These are phyloP conservation scores for Drosophila tristis DNA, from an alignment of 1,140 invertebrate species.

Conservation along the genomic window DNA sequence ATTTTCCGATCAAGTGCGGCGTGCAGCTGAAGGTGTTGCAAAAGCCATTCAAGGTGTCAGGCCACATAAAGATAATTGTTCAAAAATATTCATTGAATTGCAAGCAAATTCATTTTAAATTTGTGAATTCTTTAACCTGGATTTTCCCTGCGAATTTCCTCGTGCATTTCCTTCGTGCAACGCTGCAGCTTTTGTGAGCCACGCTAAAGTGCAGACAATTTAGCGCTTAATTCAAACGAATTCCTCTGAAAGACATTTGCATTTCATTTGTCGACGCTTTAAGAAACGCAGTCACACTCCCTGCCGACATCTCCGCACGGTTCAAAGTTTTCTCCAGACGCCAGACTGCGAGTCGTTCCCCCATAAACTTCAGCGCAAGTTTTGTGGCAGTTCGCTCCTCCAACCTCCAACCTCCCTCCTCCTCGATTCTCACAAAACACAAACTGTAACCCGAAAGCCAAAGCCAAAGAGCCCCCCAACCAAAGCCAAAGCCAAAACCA, in stretches of 20 bases:
- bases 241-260: slow-evolving; percentile 64
- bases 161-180: slow-evolving; percentile 24
- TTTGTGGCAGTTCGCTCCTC: slow-evolving; percentile 53
- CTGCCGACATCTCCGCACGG: neutral
- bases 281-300: slow-evolving; percentile 27
- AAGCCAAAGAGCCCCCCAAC: slow-evolving; percentile 13
- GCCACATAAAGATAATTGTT: neutral
- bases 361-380: slow-evolving; percentile 71
- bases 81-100: neutral
- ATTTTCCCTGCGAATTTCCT: slow-evolving; percentile 16
- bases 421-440: slow-evolving; percentile 16
- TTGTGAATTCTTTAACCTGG: neutral
- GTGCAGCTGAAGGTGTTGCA: slow-evolving; percentile 2
- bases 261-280: slow-evolving; percentile 50
- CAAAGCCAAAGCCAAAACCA: slow-evolving; percentile 12
- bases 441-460: slow-evolving; percentile 23
- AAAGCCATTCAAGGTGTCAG: slow-evolving; percentile 10
- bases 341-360: slow-evolving; percentile 30
- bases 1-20: slow-evolving; percentile 6
- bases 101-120: neutral
- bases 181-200: slow-evolving; percentile 40
- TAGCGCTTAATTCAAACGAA: slow-evolving; percentile 62
- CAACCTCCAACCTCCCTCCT: no score
- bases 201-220: slow-evolving; percentile 55
- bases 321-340: slow-evolving; percentile 16